phyloP scores from a whole-genome alignment of 2,888 invertebrate species.

The Erebia palarica region DNA sequence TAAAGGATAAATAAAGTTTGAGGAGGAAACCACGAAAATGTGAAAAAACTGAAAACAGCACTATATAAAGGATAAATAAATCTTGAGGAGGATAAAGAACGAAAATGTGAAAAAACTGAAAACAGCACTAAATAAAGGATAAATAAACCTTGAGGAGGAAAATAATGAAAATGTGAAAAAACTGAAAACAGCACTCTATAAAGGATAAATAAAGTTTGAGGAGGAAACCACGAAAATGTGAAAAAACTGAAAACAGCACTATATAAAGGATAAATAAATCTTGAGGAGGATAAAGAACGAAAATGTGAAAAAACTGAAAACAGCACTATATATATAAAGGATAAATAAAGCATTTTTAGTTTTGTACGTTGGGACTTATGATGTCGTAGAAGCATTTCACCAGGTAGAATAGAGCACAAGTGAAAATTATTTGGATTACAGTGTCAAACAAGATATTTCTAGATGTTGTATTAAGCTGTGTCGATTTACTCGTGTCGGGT shows the following conservation, averaged over 20 bases:
- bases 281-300: not conserved
- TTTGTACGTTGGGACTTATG: slow-evolving; percentile 47
- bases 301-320: not conserved
- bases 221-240: no score
- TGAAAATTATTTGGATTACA: slow-evolving; percentile 56
- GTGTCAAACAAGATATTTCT: slow-evolving; percentile 46
- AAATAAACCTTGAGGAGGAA: no score
- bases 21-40: no score
- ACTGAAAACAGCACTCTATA: not conserved
- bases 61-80: not conserved
- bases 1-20: not conserved
- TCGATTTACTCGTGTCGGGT: not conserved
- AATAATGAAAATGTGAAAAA: not conserved
- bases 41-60: not conserved
- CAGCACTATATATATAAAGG: not conserved
- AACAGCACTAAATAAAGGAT: not conserved
- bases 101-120: not conserved
- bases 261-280: not conserved
- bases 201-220: not conserved
- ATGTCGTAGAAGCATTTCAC: slow-evolving; percentile 59
- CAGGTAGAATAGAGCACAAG: slow-evolving; percentile 58
- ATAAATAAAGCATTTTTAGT: slow-evolving; percentile 7
- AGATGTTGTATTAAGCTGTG: slow-evolving; percentile 8
- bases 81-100: no score
- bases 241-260: not conserved